These are phyloP conservation scores for Psilopogon haemacephalus DNA, from an alignment of 2,113 vertebrate species.

Conservation along the genomic window DNA sequence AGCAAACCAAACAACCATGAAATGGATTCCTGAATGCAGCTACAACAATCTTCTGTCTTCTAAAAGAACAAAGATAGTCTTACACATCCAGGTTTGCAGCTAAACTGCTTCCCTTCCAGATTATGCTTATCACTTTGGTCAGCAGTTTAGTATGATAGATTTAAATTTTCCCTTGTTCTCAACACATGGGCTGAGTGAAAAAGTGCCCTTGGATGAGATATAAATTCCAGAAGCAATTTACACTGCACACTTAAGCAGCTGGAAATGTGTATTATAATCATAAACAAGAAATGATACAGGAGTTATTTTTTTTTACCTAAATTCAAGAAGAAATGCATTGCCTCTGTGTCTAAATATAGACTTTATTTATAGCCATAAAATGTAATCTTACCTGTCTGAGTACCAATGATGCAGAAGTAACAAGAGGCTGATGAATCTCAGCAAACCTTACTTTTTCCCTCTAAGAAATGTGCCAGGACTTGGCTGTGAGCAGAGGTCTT, in stretches of 20 bases:
- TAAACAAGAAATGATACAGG: not conserved
- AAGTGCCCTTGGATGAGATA: not conserved
- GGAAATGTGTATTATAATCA: not conserved
- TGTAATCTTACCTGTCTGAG: not conserved
- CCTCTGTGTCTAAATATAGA: not conserved
- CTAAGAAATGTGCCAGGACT: not conserved
- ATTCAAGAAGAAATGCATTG: not conserved
- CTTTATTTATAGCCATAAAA: not conserved
- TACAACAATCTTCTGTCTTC: not conserved
- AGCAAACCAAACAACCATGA: not conserved
- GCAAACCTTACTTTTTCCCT: not conserved
- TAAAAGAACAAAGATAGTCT: not conserved
- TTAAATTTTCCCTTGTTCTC: not conserved
- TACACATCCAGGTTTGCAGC: not conserved
- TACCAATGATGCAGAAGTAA: not conserved
- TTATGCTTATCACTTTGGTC: not conserved
- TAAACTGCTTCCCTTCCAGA: not conserved
- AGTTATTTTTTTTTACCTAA: not conserved
- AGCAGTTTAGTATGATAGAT: not conserved
- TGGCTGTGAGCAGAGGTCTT: not conserved
- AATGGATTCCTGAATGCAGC: fast-evolving
- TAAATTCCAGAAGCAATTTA: not conserved
- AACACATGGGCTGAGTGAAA: not conserved
- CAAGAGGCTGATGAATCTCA: not conserved
- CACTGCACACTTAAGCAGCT: not conserved